phyloP scores from a whole-genome alignment of 2,113 vertebrate species.

The Sturnira hondurensis region DNA sequence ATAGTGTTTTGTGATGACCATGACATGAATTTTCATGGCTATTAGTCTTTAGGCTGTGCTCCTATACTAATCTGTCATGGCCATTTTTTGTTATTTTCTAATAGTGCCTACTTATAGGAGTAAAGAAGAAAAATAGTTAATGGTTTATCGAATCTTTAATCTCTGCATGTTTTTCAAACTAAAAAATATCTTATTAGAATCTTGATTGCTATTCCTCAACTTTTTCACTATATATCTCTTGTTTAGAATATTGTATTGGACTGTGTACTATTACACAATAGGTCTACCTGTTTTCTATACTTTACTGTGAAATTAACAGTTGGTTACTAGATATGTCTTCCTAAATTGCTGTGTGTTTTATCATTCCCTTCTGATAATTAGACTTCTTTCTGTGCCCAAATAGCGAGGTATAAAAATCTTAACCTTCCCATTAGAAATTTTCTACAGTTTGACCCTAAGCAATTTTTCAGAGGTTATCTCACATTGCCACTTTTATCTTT shows the following conservation, averaged over 20 bases:
- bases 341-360: conserved; percentile 1
- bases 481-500: not conserved
- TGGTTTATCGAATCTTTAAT: not conserved
- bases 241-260: not conserved
- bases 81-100: not conserved
- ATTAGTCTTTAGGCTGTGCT: not conserved
- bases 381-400: not conserved
- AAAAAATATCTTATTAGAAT: not conserved
- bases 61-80: not conserved
- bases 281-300: not conserved
- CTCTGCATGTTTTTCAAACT: not conserved
- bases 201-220: not conserved
- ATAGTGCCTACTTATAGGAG: not conserved
- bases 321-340: not conserved
- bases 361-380: not conserved
- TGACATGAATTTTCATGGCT: not conserved
- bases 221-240: not conserved
- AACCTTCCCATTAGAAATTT: not conserved
- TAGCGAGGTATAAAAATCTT: conserved; percentile 8
- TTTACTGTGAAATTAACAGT: not conserved
- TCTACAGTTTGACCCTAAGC: not conserved
- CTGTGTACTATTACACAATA: not conserved
- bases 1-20: not conserved
- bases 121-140: not conserved
- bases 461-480: not conserved